These are phyloP conservation scores for Ispidina lecontei DNA, from an alignment of 2,797 vertebrate genomes.

Conservation along the genomic window DNA sequence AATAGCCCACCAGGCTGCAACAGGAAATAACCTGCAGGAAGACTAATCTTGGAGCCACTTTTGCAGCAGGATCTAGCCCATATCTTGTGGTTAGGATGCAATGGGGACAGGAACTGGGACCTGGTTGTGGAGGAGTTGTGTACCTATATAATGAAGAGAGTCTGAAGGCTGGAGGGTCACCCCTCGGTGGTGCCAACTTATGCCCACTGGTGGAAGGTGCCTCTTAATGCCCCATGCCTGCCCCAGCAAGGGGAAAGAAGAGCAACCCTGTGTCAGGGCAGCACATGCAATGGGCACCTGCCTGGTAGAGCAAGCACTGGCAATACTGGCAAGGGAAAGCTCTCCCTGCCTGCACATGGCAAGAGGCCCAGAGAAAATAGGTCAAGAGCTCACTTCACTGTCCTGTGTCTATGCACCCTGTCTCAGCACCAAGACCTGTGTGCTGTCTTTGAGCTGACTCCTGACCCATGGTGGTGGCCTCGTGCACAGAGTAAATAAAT, in stretches of 20 bases:
- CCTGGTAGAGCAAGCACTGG: too few species aligned
- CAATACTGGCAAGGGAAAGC: background rate
- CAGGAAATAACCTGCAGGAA: background rate
- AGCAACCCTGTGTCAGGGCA: too few species aligned
- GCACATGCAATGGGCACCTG: too few species aligned
- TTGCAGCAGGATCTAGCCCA: background rate
- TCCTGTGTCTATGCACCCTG: rapidly evolving
- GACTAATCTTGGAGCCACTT: background rate
- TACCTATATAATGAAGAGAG: background rate
- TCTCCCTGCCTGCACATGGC: background rate
- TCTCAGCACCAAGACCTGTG: background rate
- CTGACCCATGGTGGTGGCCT: background rate
- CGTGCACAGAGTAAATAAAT: background rate
- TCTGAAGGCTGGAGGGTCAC: background rate
- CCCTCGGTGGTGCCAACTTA: rapidly evolving
- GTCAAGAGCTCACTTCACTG: background rate
- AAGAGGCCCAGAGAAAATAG: background rate
- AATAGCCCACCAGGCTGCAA: background rate
- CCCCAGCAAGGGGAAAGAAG: too few species aligned
- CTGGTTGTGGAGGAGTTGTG: background rate
- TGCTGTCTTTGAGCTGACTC: background rate
- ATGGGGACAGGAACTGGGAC: background rate
- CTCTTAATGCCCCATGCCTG: too few species aligned
- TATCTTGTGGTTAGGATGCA: rapidly evolving
- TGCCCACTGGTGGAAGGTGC: rapidly evolving